Evolutionary conservation across 2,888 invertebrate genomes (phyloP), one percentile per base, ranked within the genome.

Genomic region (Noctua pronuba): DNA sequence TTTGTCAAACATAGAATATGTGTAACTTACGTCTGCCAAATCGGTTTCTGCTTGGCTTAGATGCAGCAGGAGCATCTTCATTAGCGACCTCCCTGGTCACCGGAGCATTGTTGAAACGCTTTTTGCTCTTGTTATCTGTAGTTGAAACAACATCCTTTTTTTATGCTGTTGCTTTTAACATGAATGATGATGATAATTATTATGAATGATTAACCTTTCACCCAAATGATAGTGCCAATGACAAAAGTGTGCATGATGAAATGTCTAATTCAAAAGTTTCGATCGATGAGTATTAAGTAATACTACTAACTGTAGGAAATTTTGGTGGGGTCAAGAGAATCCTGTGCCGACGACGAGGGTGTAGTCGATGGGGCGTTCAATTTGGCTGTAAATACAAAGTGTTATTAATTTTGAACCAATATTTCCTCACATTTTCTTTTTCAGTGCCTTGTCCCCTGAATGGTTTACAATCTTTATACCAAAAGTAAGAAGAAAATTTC

Each of bases 1-100:
- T n/a, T 18, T 60, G 18, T 60, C 8, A n/a, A 31, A 31, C 18
- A 21, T 60, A 6, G 4, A 31, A 60, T 60, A 60, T 31, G 31
- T 65, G 60, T 58, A 84, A 94, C 96, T 93, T 93, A 96, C 96
- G 95, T 92, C 93, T 94, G 85, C 95, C 94, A 88, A 97, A 96
- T 77, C 96, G 93, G 69, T 93, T 94, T 87, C 95, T 93, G 89
- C 89, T 94, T 52, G 95, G 93, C 73, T 96, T 96, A 35, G 94
- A 86, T 3, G 94, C 91, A 0, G 86, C 77, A 21, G 94, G 92
- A 0, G 94, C 92, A 0, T 95, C 96, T 24, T 96, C 96, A 24
- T 89, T 92, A 80, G 92, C 35, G 0, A 87, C 92, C 35, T 92
- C 92, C 69, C 96, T 95, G 62, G 94, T 93, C 49, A 94, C 91